A percentile compares a stretch with the other conserved stretches of the same genome.
phyloP scores from a whole-genome alignment of 2,888 invertebrate species.

The Conchocele bisecta region DNA sequence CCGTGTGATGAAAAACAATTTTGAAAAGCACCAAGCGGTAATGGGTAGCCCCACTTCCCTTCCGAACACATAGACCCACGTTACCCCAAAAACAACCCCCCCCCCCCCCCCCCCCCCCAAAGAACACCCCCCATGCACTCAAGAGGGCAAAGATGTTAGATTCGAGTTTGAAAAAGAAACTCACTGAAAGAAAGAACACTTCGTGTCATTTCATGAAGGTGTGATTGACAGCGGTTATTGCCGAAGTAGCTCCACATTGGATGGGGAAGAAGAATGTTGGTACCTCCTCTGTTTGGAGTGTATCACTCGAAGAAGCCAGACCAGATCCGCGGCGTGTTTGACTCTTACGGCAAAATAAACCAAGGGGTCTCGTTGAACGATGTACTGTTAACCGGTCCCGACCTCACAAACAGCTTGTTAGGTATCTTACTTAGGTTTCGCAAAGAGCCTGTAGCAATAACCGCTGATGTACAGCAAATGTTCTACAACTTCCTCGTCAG shows the following conservation, averaged over 20 bases:
- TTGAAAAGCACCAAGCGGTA: no score
- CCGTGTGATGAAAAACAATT: neutral
- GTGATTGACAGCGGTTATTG: no score
- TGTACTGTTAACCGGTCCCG: conserved; percentile 36
- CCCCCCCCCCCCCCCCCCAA: no score
- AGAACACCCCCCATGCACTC: no score
- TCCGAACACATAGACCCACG: neutral
- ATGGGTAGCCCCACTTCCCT: conserved; percentile 29
- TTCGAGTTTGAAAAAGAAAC: no score
- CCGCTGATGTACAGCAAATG: conserved; percentile 41
- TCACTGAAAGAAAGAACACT: no score
- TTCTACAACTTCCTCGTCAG: conserved; percentile 32
- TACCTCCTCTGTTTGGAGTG: neutral
- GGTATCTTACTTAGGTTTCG: conserved; percentile 34
- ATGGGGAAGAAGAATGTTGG: no score
- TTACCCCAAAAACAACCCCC: conserved; percentile 28
- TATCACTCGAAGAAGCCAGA: conserved; percentile 2
- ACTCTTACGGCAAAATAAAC: conserved; percentile 30
- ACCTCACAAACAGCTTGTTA: conserved; percentile 31
- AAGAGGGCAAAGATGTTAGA: no score
- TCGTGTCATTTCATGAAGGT: no score
- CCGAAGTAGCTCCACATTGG: no score
- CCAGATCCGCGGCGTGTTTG: conserved; percentile 24
- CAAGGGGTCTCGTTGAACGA: conserved; percentile 22
- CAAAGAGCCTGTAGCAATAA: conserved; percentile 24